phyloP scores from a whole-genome alignment of 2,797 vertebrate species.

The Myripristis murdjan region DNA sequence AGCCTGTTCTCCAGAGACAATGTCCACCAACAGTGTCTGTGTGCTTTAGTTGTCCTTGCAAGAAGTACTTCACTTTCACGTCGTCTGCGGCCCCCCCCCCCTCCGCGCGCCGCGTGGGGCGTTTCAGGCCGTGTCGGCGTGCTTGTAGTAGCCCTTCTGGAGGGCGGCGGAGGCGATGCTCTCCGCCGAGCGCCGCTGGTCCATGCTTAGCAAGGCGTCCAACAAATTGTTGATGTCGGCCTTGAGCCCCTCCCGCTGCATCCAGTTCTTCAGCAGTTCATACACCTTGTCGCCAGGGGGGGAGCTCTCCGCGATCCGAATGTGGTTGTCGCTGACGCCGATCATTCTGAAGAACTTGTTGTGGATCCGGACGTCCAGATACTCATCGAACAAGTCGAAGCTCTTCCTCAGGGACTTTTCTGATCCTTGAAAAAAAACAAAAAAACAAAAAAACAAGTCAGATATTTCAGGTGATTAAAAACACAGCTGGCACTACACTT shows the following conservation, averaged over 20 bases:
- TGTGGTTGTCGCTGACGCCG: conserved; percentile 86
- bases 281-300: conserved; percentile 84
- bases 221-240: conserved; percentile 87
- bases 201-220: conserved; percentile 80
- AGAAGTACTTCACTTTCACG: conserved; percentile 47
- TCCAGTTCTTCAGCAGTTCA: conserved; percentile 87
- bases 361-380: conserved; percentile 84
- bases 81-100: conserved; percentile 11
- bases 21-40: conserved; percentile 49
- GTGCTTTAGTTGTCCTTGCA: conserved; percentile 55
- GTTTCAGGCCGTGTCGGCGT: conserved; percentile 72
- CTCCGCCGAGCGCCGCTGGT: conserved; percentile 87
- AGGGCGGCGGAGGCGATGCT: conserved; percentile 82
- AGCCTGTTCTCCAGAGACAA: conserved; percentile 61
- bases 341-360: conserved; percentile 89
- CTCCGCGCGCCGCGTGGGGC: too few species aligned
- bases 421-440: conserved; percentile 68
- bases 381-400: conserved; percentile 86
- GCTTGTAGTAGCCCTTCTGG: conserved; percentile 82
- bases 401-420: conserved; percentile 86
- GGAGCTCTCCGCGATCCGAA: conserved; percentile 81
- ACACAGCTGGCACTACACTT: neutral
- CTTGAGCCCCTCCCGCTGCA: conserved; percentile 86
- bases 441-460: neutral
- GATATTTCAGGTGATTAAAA: neutral